Evolutionary conservation across 2,797 vertebrate genomes (phyloP), one percentile per base, ranked within the genome.

Genomic region (Anabacerthia variegaticeps): DNA sequence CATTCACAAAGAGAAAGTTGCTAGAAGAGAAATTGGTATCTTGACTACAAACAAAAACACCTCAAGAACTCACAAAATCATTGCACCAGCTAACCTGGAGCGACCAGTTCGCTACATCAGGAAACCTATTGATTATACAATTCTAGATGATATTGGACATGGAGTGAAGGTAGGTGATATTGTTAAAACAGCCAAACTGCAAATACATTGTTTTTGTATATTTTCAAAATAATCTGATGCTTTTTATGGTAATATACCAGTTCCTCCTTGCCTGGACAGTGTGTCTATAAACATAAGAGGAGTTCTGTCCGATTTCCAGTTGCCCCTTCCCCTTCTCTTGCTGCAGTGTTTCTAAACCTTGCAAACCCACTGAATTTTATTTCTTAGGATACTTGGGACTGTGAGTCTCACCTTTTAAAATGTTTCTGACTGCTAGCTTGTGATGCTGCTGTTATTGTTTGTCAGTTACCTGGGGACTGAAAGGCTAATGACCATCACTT

Each of bases 41-140:
- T 99, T 99, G 97, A 99, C 99, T 95, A 99, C 99, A 96, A 99
- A 99, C 98, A 99, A 99, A 98, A 99, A 99, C 98, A 99, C 99
- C 44, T 99, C 99, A 96, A 99, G 99, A 97, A 99, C 99, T 36
- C 99, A 99, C 98, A 99, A 99, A 98, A 99, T 99, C 98, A 99
- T 99, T 95, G 99, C 99, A 91, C 99, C 99, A 52, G 99, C 99
- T 97, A 99, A 99, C 96, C 98, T 99, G 14, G 99, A 99, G 98
- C 98, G 99, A 98, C 99, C 99, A 63, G 99, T 99, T 96, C 99
- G 99, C 98, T 99, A 99, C 98, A 99, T 99, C 97, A 99, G 99
- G 97, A 99, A 99, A 97, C 99, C 99, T 95, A 98, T 99, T 94
- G 99, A 99, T 98, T 99, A 99, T 98, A 99, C 98, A 98, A 97